Conservation (phyloP, 1,140 invertebrate species). For the Ptiloglossa arizonensis region DNA sequence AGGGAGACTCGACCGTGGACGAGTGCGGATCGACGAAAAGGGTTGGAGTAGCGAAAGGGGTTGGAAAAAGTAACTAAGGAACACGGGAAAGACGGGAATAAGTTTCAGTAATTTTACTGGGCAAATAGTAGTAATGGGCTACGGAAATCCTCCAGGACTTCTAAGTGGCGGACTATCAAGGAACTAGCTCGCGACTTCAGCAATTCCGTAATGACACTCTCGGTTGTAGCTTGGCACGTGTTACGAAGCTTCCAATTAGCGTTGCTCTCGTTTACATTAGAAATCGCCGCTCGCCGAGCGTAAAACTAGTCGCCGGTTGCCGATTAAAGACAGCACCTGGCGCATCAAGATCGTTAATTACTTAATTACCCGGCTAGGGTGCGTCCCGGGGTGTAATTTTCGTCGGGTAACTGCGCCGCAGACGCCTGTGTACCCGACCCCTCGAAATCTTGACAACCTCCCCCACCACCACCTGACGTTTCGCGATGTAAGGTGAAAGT, state of each 20-base stretch:
- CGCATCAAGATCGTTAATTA: conserved; percentile 65
- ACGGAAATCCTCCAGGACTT: conserved; percentile 22
- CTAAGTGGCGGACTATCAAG: conserved; percentile 24
- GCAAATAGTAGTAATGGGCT: conserved; percentile 49
- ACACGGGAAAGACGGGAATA: conserved; percentile 5
- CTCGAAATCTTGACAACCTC: background rate
- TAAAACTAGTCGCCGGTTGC: conserved; percentile 60
- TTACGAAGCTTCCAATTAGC: conserved; percentile 62
- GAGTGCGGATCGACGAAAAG: background rate
- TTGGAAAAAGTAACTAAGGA: conserved; percentile 3
- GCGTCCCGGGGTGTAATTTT: conserved; percentile 38
- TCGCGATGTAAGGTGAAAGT: too few relatives aligned
- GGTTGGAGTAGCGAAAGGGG: background rate
- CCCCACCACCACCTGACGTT: too few relatives aligned
- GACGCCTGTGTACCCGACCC: background rate
- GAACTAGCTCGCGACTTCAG: conserved; percentile 56
- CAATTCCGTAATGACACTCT: conserved; percentile 60
- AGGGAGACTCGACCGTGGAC: too few relatives aligned
- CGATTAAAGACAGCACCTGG: conserved; percentile 51
- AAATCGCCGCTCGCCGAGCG: conserved; percentile 55
- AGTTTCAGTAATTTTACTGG: conserved; percentile 51
- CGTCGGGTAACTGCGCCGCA: conserved; percentile 23
- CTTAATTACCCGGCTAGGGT: conserved; percentile 61
- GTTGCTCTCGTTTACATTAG: conserved; percentile 59
- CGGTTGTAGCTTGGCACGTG: conserved; percentile 49